A percentile compares a stretch with the other conserved stretches of the same genome.
phyloP scores from a whole-genome alignment of 2,113 vertebrate genomes.

The Oplegnathus fasciatus region DNA sequence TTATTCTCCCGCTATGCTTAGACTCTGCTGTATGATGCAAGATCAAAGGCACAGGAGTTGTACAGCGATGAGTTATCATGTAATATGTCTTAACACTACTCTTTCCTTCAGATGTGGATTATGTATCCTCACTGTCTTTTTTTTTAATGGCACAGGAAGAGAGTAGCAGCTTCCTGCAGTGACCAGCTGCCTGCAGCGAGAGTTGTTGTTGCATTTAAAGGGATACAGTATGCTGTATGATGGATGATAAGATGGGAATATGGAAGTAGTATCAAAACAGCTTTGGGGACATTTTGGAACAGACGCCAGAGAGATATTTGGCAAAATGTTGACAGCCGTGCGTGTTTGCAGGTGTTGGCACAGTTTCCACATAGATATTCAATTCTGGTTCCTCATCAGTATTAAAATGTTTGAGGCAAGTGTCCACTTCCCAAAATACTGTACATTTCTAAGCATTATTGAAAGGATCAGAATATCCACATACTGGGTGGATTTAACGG shows the following conservation, averaged over 20 bases:
- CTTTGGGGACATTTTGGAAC: background rate
- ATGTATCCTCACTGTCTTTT: conserved; percentile 49
- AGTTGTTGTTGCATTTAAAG: conserved; percentile 23
- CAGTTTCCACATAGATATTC: background rate
- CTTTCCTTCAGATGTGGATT: conserved; percentile 12
- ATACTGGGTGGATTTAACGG: background rate
- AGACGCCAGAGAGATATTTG: conserved; percentile 22
- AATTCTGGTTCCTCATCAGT: conserved; percentile 6
- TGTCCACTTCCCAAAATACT: background rate
- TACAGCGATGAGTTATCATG: conserved; percentile 11
- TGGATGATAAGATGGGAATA: conserved; percentile 3
- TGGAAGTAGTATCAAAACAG: background rate
- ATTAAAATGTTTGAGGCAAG: background rate
- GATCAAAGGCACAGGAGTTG: conserved; percentile 26
- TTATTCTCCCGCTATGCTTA: background rate
- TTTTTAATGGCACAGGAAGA: conserved; percentile 32
- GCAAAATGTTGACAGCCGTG: conserved; percentile 1
- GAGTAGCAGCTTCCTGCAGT: conserved; percentile 38
- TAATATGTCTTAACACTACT: conserved; percentile 2
- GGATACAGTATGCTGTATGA: background rate
- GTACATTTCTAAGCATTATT: too few species aligned
- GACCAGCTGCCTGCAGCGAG: conserved; percentile 30
- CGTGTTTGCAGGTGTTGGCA: conserved; percentile 7
- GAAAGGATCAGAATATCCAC: background rate
- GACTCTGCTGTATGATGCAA: background rate